Base-by-base conservation (phyloP, 2,888 invertebrate species). In the Tinea trinotella region DNA sequence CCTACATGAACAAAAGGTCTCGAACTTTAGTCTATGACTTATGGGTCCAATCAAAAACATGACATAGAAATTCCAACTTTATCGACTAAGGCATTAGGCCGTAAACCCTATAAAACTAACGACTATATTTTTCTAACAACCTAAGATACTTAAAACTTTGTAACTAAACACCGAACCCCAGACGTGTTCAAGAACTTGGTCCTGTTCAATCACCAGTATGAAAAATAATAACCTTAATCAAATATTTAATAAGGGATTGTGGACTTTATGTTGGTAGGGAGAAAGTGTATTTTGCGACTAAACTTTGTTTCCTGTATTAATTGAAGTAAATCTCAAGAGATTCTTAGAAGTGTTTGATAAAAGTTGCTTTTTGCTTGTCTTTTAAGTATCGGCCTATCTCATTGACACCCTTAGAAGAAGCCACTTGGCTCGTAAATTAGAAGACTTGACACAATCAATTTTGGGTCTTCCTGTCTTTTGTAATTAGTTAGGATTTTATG, bases 301-400 rank as follows among this genome's bases (percentile, higher is more conserved):
- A 15, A 15, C 6, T 40, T 40, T 40, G 12, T 35, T n/a, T n/a
- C 40, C 40, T 17, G 19, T 46, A 19, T 46, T 46, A 46, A 46
- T 17, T 46, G 46, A 46, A 46, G 19, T 19, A 46, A 40, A 46
- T 19, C 46, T 15, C 40, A 18, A 46, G 19, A 46, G 46, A 46
- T 46, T 46, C 46, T 46, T 46, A 17, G 46, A 46, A 46, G 46
- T 19, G 6, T 3, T 19, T 46, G 46, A 46, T 46, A 46, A 40
- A 40, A 46, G 46, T 46, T 46, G n/a, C 18, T 46, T 46, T 46
- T 46, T 46, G 46, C 46, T 46, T 46, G 46, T 46, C 46, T 19
- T 19, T 46, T 46, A 46, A 46, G 46, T 46, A 46, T 19, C 18
- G 46, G 18, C 46, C 46, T 19, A 46, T 19, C 46, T 46, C 46